A percentile compares a stretch with the other conserved stretches of the same genome.
These are phyloP conservation scores for Phylloscopus trochilus DNA, from an alignment of 2,113 vertebrate genomes.

Conservation along the genomic window DNA sequence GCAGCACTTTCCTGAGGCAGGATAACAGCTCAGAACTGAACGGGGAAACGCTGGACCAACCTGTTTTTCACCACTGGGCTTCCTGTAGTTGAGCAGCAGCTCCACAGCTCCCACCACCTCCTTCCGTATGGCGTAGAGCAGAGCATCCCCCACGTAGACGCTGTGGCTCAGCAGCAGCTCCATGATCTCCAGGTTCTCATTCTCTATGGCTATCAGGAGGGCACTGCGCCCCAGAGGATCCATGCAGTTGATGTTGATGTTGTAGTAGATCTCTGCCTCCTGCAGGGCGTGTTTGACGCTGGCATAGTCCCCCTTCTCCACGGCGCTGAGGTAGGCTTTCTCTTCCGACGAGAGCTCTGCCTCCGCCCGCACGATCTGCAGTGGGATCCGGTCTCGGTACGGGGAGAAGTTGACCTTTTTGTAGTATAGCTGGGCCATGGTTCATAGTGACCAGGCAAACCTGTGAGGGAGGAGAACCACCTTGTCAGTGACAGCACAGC, in stretches of 20 bases:
- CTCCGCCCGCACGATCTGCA: slow-evolving; percentile 95
- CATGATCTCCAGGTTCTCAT: slow-evolving; percentile 98
- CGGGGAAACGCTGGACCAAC: slow-evolving; percentile 48
- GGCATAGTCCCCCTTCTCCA: slow-evolving; percentile 97
- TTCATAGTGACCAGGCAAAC: slow-evolving; percentile 72
- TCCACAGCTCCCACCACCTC: slow-evolving; percentile 98
- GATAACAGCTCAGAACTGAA: not conserved
- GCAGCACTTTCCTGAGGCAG: not conserved
- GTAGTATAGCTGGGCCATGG: slow-evolving; percentile 97
- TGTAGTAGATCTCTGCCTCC: slow-evolving; percentile 97
- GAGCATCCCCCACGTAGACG: slow-evolving; percentile 89
- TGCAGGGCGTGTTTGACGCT: slow-evolving; percentile 91
- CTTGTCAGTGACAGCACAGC: not conserved
- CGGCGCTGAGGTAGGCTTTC: slow-evolving; percentile 91
- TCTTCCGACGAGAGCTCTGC: slow-evolving; percentile 91
- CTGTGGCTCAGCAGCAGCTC: slow-evolving; percentile 91
- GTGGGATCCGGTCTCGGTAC: slow-evolving; percentile 92
- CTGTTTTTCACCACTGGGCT: slow-evolving; percentile 91
- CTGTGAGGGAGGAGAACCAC: not conserved
- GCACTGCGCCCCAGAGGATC: slow-evolving; percentile 95
- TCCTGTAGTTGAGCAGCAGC: slow-evolving; percentile 89
- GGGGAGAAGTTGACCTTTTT: slow-evolving; percentile 95
- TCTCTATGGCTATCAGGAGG: slow-evolving; percentile 97
- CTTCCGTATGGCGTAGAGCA: slow-evolving; percentile 95
- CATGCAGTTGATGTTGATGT: slow-evolving; percentile 98